Conservation (phyloP, 2,797 vertebrate genomes). For the Rallus crepitans region DNA sequence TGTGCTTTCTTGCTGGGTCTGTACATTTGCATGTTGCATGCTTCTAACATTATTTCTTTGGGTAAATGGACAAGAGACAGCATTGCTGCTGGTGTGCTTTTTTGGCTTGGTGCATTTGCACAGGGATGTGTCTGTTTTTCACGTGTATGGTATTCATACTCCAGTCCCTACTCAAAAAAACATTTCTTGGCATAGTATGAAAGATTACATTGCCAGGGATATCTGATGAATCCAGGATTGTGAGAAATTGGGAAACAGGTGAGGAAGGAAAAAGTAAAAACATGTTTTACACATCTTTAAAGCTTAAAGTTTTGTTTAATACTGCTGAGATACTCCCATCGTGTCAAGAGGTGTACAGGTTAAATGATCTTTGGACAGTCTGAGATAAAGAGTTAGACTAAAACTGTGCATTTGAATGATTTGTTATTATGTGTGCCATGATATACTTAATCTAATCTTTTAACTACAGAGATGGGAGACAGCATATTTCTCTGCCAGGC, state of each 20-base stretch:
- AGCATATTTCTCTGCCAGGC: not conserved
- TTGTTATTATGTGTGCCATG: not conserved
- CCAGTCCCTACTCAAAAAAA: not conserved
- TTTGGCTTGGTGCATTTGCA: not conserved
- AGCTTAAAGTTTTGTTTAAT: not conserved
- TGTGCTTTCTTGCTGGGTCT: not conserved
- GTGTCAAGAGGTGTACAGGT: not conserved
- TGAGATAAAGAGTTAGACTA: not conserved
- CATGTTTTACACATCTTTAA: not conserved
- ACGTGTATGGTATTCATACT: not conserved
- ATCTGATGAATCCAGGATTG: not conserved
- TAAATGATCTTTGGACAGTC: not conserved
- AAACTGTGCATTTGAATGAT: not conserved
- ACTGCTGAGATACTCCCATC: not conserved
- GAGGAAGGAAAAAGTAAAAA: not conserved
- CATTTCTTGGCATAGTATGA: not conserved
- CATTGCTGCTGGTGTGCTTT: not conserved
- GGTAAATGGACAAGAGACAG: not conserved
- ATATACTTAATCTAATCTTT: not conserved
- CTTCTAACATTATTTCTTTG: not conserved
- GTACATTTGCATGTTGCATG: not conserved
- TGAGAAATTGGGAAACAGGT: not conserved
- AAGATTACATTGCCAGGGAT: not conserved
- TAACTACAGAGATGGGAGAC: not conserved
- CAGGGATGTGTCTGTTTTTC: not conserved